Percentiles rank a stretch among this genome's conserved stretches.
Evolutionary conservation across 2,797 vertebrate species (phyloP).

Genomic region (Characodon lateralis): DNA sequence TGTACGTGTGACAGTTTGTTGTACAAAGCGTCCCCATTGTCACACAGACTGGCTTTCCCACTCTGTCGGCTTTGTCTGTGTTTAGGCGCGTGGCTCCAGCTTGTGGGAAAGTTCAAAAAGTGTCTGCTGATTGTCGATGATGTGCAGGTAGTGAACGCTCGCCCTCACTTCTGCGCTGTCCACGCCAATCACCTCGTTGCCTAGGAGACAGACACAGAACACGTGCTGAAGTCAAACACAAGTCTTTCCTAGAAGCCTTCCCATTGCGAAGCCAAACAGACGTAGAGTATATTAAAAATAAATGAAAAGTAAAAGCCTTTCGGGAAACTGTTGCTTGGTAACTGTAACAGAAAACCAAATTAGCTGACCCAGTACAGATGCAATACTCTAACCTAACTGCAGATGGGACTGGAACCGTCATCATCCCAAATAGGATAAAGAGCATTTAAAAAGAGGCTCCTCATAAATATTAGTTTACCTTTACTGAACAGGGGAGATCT

Average conservation of each 20-base stretch:
- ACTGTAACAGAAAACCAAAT: constrained; percentile 47
- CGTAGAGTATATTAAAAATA: constrained; percentile 9
- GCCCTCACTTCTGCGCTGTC: constrained; percentile 90
- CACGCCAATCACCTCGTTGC: constrained; percentile 86
- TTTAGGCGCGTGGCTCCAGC: constrained; percentile 91
- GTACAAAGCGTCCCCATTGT: constrained; percentile 31
- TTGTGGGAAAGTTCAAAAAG: constrained; percentile 96
- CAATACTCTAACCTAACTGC: constrained; percentile 28
- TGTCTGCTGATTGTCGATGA: constrained; percentile 98
- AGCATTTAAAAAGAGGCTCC: not conserved
- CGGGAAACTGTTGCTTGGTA: constrained; percentile 72
- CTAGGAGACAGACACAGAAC: constrained; percentile 70
- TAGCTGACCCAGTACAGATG: not conserved
- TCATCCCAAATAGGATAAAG: not conserved
- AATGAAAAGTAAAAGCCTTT: constrained; percentile 24
- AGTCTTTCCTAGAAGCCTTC: constrained; percentile 4
- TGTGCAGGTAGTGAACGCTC: constrained; percentile 89
- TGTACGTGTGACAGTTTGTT: constrained; percentile 21
- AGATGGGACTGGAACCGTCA: constrained; percentile 39
- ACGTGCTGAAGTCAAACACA: constrained; percentile 10
- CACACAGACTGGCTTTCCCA: constrained; percentile 31
- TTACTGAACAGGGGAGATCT: not conserved
- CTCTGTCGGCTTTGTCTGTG: constrained; percentile 1
- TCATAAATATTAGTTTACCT: not conserved
- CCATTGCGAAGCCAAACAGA: constrained; percentile 10